Evolutionary conservation across 1,140 invertebrate species (phyloP), one percentile per base, ranked within the genome.

Genomic region (Archivesica marissinica): DNA sequence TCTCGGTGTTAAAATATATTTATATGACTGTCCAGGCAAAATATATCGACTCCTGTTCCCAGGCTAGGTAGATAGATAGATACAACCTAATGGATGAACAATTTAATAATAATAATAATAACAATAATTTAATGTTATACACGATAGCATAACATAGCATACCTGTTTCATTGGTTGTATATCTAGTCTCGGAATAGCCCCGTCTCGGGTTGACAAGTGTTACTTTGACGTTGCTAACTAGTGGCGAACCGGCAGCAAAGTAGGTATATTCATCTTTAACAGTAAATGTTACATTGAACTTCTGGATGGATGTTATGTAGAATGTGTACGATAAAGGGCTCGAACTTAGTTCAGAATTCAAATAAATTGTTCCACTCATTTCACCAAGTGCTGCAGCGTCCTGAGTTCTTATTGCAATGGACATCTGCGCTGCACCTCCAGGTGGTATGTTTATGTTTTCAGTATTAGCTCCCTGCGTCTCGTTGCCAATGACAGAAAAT

Each of bases 181-280:
- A 54, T 39, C 59, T 66, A 9, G 59, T 52, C 47, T 77, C 54
- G 1, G 54, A 33, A 33, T 72, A 79, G 30, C 61, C 59, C 35
- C 85, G 20, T 50, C 52, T 70, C 28, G 70, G 77, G 66, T 82
- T 83, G 7, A 33, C n/a, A 17, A 89, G 59, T 7, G 70, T 86
- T 15, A 88, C 79, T 30, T 56, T 86, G 6, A 85, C 88, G 38
- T 74, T 74, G 4, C 76, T 56, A 7, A 89, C 64, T 25, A 88
- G 70, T n/a, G 88, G 88, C 44, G 76, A 77, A 39, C 64, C 79
- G 13, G 44, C 77, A 30, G 77, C 85, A 64, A 89, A 89, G 47
- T 89, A 89, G 2, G 88, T 89, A 59, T 86, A 89, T 50, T 89
- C 88, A 78, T 89, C 88, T 64, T 89, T 87, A 25, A 88, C 78